Evolutionary conservation across 2,113 vertebrate species (phyloP).

Genomic region (Steatornis caripensis): DNA sequence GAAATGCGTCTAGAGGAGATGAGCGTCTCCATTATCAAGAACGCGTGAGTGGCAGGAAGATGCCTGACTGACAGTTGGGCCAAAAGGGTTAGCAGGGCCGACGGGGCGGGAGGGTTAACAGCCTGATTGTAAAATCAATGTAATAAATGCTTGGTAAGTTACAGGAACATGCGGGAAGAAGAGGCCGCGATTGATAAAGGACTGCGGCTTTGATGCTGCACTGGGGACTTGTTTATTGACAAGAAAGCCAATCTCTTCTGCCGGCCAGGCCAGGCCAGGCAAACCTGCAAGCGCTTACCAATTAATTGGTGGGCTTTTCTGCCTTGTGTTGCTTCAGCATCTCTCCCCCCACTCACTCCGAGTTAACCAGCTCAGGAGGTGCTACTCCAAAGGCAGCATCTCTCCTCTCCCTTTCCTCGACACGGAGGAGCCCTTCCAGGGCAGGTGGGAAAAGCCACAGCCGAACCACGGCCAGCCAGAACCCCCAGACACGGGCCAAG

Average conservation of each 20-base stretch:
- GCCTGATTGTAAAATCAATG: conserved; percentile 99
- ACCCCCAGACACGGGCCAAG: background rate
- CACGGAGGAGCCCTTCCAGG: background rate
- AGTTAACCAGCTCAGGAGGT: conserved; percentile 23
- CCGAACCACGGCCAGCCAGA: background rate
- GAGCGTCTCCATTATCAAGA: background rate
- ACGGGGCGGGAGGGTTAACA: conserved; percentile 88
- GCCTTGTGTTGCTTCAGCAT: conserved; percentile 19
- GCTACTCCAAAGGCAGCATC: background rate
- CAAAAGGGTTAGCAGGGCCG: conserved; percentile 67
- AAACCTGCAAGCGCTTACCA: conserved; percentile 77
- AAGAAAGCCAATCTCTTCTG: conserved; percentile 87
- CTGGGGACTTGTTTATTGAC: conserved; percentile 93
- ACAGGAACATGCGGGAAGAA: conserved; percentile 96
- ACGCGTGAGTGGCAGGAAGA: conserved; percentile 14
- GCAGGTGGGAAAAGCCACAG: background rate
- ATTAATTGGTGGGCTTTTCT: conserved; percentile 83
- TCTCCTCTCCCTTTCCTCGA: background rate
- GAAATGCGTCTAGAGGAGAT: background rate
- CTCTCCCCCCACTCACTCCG: conserved; percentile 1
- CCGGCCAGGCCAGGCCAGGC: conserved; percentile 71
- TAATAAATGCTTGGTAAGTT: conserved; percentile 98
- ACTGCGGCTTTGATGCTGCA: conserved; percentile 95
- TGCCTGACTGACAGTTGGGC: conserved; percentile 69
- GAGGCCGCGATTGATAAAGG: conserved; percentile 95